Conservation (phyloP, 2,797 vertebrate genomes). For the Acropternis orthonyx region DNA sequence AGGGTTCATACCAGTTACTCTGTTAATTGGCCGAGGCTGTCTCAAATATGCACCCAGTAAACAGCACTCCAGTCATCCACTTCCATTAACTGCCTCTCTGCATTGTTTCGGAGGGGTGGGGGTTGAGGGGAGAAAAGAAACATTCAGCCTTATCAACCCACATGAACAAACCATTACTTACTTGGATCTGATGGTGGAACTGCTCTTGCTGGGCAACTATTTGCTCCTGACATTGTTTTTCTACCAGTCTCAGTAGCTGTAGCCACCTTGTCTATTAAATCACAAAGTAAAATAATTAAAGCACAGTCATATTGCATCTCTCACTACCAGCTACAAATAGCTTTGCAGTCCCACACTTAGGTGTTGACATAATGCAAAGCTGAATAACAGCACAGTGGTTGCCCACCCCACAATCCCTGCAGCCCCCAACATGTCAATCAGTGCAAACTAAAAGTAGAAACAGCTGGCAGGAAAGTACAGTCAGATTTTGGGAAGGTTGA, state of each 20-base stretch:
- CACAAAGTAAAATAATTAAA: slow-evolving; percentile 47
- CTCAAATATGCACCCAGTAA: background rate
- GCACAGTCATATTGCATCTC: background rate
- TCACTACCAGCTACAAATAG: background rate
- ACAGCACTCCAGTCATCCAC: background rate
- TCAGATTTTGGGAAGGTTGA: background rate
- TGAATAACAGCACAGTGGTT: background rate
- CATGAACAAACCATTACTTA: slow-evolving; percentile 61
- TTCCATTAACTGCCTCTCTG: background rate
- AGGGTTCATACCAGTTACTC: background rate
- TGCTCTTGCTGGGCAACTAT: slow-evolving; percentile 92
- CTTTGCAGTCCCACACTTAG: background rate
- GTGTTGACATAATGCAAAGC: background rate
- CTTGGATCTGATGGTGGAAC: slow-evolving; percentile 94
- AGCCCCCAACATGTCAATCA: background rate
- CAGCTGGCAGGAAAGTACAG: background rate
- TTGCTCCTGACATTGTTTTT: slow-evolving; percentile 94
- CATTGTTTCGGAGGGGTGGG: background rate
- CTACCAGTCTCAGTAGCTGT: slow-evolving; percentile 89
- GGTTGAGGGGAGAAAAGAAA: background rate
- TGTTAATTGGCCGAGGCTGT: background rate
- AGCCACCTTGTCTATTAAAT: slow-evolving; percentile 87
- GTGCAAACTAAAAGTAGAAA: background rate
- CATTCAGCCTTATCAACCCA: background rate
- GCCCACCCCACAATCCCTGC: background rate